Conservation (phyloP, 2,113 vertebrate genomes). For the Trematocara zebra region DNA sequence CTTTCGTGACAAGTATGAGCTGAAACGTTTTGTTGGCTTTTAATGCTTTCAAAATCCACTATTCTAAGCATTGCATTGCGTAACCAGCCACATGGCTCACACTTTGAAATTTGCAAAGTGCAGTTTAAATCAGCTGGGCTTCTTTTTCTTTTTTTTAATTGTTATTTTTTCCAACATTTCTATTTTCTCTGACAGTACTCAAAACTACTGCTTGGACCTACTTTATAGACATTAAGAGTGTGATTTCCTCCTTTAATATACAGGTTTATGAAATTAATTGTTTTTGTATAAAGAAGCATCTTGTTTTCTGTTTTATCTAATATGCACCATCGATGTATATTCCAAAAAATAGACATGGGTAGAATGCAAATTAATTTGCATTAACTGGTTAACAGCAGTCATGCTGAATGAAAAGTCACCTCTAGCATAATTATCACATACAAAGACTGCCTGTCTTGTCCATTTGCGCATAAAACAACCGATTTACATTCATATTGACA, state of each 20-base stretch:
- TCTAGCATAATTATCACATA: neutral
- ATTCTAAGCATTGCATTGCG: neutral
- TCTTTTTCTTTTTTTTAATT: neutral
- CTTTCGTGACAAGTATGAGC: neutral
- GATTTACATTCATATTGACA: slow-evolving; percentile 38
- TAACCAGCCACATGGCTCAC: neutral
- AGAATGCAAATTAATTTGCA: neutral
- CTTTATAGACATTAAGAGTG: neutral
- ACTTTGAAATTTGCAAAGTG: neutral
- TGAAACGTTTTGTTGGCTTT: neutral
- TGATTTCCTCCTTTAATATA: neutral
- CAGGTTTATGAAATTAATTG: neutral
- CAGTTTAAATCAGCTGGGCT: neutral
- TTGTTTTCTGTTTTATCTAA: neutral
- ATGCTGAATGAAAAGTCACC: neutral
- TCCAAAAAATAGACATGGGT: neutral
- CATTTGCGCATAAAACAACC: slow-evolving; percentile 39
- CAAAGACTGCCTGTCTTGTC: neutral
- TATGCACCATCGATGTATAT: neutral
- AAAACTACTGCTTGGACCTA: neutral
- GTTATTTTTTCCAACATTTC: neutral
- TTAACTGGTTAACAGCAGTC: neutral
- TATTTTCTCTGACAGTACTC: neutral
- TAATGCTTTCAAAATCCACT: neutral
- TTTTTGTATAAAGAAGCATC: neutral